A percentile compares a stretch with the other conserved stretches of the same genome.
phyloP scores from a whole-genome alignment of 2,113 vertebrate genomes.

The Aleadryas rufinucha region DNA sequence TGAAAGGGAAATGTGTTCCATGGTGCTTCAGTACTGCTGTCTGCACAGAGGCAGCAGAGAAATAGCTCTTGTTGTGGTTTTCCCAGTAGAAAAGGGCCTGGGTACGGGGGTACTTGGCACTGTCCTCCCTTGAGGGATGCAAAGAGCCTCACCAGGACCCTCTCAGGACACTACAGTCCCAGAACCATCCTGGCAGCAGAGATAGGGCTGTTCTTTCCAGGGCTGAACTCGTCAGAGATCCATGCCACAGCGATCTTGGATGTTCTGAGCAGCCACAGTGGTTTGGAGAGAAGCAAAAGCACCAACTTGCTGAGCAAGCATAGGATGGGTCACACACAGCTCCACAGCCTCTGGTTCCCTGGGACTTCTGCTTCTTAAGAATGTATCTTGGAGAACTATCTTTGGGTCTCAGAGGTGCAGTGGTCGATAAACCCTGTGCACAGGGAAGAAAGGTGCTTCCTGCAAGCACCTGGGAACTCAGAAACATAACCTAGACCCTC shows the following conservation, averaged over 20 bases:
- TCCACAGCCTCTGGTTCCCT: neutral
- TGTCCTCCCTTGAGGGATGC: neutral
- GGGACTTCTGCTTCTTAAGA: neutral
- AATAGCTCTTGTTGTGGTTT: neutral
- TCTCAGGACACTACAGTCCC: neutral
- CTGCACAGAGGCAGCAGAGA: neutral
- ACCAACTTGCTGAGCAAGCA: neutral
- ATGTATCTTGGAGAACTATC: neutral
- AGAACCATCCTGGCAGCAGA: neutral
- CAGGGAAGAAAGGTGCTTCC: neutral
- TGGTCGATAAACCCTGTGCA: neutral
- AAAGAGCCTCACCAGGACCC: neutral
- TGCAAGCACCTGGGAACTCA: neutral
- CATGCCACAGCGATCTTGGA: accelerated
- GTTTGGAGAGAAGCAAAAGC: neutral
- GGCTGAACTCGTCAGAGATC: neutral
- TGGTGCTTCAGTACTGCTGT: neutral
- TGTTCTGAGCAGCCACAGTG: neutral
- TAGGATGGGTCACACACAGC: neutral
- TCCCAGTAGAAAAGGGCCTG: neutral
- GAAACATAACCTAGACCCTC: neutral
- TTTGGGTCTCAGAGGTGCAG: neutral
- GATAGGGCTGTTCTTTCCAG: neutral
- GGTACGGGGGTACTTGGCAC: neutral
- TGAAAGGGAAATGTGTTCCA: neutral